Base-by-base conservation (phyloP, 2,113 vertebrate species). In the Engraulis encrasicolus region DNA sequence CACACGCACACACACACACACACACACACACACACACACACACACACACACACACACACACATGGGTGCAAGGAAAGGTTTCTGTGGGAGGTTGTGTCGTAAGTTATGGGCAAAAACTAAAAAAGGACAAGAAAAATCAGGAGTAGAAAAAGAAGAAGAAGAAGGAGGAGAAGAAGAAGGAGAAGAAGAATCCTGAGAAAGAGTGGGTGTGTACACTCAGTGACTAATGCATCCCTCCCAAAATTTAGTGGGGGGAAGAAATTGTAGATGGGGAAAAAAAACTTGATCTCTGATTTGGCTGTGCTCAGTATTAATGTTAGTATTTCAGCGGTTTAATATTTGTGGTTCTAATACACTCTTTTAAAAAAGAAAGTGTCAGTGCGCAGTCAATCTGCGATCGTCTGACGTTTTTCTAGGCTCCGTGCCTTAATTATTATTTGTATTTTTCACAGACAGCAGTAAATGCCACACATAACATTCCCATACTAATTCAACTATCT, bases 41-140 rank as follows among this genome's bases (percentile, higher is more conserved):
- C n/a, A n/a, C n/a, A n/a, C n/a, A 87, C 80, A 12, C 79, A 23
- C 61, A 31, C 34, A 89, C 91, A 86, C 90, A 85, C 54, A 9
- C 6, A 79, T 85, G 87, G 91, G 90, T 37, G 52, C 50, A 38
- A 54, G 61, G 19, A n/a, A 52, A 82, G 40, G 48, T 52, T 78
- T 83, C 81, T 78, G 87, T 84, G 87, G 85, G 83, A 66, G 79
- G 48, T 54, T 2, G 71, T 81, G 82, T 88, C 87, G 82, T 84
- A 83, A n/a, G 80, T 45, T 79, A 79, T 83, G 86, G 79, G 78
- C 12, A 27, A 38, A 78, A n/a, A n/a, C n/a, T n/a, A n/a, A 81
- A 49, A 50, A 50, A 48, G 79, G 37, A 78, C 52, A 78, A 61
- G 50, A 23, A 45, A 9, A 66, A 17, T 9, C 1, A 27, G 58